phyloP scores from a whole-genome alignment of 2,888 invertebrate genomes.

The Coenonympha arcania region DNA sequence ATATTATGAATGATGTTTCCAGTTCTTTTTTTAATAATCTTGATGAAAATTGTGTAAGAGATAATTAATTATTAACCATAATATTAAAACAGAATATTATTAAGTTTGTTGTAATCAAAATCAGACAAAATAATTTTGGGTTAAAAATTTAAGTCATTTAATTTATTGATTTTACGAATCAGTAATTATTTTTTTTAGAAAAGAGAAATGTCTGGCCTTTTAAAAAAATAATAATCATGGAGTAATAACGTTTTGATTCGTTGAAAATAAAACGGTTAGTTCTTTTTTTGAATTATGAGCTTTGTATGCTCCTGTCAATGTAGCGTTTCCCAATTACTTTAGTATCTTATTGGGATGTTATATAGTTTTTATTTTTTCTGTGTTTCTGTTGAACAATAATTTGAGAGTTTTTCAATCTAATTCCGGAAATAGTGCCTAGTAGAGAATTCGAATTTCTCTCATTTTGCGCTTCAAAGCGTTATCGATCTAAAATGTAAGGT shows the following conservation, averaged over 20 bases:
- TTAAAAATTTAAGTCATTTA: no score
- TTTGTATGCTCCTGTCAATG: no score
- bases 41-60: conserved; percentile 9
- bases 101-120: neutral
- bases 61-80: conserved; percentile 6
- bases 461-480: neutral
- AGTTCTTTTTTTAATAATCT: conserved; percentile 30
- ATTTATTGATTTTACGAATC: conserved; percentile 35
- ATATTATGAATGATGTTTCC: conserved; percentile 28
- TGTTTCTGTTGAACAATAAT: no score
- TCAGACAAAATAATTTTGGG: neutral
- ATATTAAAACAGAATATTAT: conserved; percentile 4
- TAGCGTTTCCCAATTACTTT: no score
- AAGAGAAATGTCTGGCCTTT: conserved; percentile 31
- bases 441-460: no score
- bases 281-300: no score
- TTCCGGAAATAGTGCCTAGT: no score
- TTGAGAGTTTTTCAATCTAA: no score
- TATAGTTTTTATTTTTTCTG: no score
- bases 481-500: conserved; percentile 3
- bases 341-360: no score
- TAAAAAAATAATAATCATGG: neutral
- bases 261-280: no score
- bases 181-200: conserved; percentile 33
- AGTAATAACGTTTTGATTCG: neutral